Conservation (phyloP, 2,888 invertebrate genomes). For the Trichogramma dendrolimi region DNA sequence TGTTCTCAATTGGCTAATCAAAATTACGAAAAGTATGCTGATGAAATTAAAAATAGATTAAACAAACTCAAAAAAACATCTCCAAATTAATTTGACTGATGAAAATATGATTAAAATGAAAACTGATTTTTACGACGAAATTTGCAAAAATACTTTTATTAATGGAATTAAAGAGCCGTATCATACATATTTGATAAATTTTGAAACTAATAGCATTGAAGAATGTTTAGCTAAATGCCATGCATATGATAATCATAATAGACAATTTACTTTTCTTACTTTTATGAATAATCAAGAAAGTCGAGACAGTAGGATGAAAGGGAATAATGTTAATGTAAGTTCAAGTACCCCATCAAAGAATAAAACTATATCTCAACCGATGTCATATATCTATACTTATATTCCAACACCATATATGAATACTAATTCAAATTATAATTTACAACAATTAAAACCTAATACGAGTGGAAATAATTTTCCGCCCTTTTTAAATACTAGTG, state of each 20-base stretch:
- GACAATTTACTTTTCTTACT: not conserved
- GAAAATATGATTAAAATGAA: not conserved
- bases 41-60: constrained; percentile 1
- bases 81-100: not conserved
- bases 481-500: too few relatives aligned
- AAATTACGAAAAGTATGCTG: constrained; percentile 1
- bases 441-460: too few relatives aligned
- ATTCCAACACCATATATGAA: too few relatives aligned
- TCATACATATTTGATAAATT: not conserved
- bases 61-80: constrained; percentile 1
- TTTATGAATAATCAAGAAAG: constrained; percentile 14
- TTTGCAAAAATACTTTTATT: constrained; percentile 6
- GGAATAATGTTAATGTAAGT: too few relatives aligned
- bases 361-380: too few relatives aligned
- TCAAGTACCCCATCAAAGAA: too few relatives aligned
- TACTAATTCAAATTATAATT: too few relatives aligned
- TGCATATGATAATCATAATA: not conserved
- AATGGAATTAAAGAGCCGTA: not conserved
- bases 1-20: not conserved
- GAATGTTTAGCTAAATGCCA: not conserved
- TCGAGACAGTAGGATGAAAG: too few relatives aligned
- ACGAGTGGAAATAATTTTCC: too few relatives aligned
- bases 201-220: too few relatives aligned
- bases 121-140: not conserved
- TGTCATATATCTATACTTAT: too few relatives aligned